Evolutionary conservation across 1,140 invertebrate species (phyloP).

Genomic region (Trichomalopsis sarcophagae): DNA sequence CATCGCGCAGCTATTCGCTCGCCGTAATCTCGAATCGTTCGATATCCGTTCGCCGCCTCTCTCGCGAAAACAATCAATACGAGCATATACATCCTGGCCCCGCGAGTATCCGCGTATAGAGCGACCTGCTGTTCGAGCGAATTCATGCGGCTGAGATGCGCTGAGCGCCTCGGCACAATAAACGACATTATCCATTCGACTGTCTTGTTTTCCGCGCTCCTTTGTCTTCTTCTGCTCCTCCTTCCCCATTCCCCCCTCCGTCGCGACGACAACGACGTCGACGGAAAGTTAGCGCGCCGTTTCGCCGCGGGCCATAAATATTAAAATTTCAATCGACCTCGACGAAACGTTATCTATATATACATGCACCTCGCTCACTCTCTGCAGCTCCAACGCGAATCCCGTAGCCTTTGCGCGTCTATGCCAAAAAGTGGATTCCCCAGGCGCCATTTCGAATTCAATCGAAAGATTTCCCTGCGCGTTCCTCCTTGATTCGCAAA

Average conservation of each 20-base stretch:
- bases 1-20: too few species aligned
- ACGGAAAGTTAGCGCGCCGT: not conserved
- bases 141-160: not conserved
- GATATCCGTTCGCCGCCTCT: not conserved
- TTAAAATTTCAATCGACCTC: slow-evolving; percentile 11
- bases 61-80: not conserved
- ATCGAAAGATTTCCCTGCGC: not conserved
- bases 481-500: not conserved
- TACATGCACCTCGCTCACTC: not conserved
- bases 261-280: not conserved
- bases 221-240: not conserved
- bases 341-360: not conserved
- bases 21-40: too few species aligned
- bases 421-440: not conserved
- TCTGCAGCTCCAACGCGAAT: not conserved
- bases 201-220: not conserved
- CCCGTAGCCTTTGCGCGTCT: not conserved
- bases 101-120: not conserved
- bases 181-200: not conserved
- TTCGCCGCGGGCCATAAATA: not conserved
- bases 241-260: not conserved
- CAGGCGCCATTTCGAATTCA: not conserved
- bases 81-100: not conserved
- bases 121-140: not conserved
- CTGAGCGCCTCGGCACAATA: not conserved